Conservation (phyloP, 2,113 vertebrate genomes). For the Probosciger aterrimus region DNA sequence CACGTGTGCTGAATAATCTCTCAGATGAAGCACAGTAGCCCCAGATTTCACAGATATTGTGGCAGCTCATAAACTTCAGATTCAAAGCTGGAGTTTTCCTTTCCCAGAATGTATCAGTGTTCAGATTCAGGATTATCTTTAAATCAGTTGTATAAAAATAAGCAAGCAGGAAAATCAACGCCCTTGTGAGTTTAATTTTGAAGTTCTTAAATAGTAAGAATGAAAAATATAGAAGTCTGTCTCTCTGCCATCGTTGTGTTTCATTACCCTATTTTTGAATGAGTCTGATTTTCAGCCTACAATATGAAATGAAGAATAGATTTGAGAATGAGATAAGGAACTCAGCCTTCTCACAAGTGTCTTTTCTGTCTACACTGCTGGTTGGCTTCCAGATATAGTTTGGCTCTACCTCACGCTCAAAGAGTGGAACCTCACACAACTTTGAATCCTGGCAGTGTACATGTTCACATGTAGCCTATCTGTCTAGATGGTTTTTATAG, state of each 20-base stretch:
- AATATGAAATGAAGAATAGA: constrained; percentile 15
- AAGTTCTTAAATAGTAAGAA: constrained; percentile 12
- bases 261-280: constrained; percentile 7
- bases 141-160: background rate
- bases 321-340: constrained; percentile 30
- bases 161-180: background rate
- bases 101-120: background rate
- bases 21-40: background rate
- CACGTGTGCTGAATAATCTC: background rate
- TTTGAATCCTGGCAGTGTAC: background rate
- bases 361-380: background rate
- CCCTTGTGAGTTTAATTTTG: constrained; percentile 23
- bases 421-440: background rate
- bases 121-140: background rate
- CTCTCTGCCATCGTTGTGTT: background rate
- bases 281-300: background rate
- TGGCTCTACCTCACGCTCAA: constrained; percentile 21
- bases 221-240: constrained; percentile 31
- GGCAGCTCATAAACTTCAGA: background rate
- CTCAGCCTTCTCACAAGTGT: background rate
- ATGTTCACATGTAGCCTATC: background rate
- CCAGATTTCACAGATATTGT: background rate
- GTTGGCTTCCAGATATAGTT: constrained; percentile 30
- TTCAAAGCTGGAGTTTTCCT: background rate
- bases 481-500: background rate